phyloP scores from a whole-genome alignment of 2,797 vertebrate species.

The Aplochiton taeniatus region DNA sequence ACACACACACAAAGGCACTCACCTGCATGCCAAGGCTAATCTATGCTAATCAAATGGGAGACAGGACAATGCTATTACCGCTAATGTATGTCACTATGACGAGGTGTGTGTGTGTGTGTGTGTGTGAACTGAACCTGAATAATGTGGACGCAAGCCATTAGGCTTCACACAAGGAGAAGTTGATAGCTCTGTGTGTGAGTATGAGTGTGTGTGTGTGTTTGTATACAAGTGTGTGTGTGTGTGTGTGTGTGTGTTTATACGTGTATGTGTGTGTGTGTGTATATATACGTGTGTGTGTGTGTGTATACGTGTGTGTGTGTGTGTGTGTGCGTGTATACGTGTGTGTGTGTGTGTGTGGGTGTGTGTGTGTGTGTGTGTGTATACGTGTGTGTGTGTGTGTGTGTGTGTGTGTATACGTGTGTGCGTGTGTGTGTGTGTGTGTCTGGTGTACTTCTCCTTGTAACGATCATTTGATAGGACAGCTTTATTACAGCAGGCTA shows the following conservation, averaged over 20 bases:
- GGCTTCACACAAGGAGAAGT: background rate
- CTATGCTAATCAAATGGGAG: conserved; percentile 15
- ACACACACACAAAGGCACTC: conserved; percentile 2
- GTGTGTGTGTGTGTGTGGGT: background rate
- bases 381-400: background rate
- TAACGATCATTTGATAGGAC: conserved; percentile 53
- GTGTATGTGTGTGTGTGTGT: too few relatives aligned
- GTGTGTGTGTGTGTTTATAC: background rate
- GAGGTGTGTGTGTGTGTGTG: conserved; percentile 13
- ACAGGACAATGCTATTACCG: conserved; percentile 1
- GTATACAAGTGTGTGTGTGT: conserved; percentile 3
- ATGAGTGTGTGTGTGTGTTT: conserved; percentile 2
- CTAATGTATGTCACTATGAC: conserved; percentile 6
- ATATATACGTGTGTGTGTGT: too few relatives aligned
- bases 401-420: background rate
- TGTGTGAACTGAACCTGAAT: conserved; percentile 20
- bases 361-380: background rate
- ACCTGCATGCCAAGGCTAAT: background rate
- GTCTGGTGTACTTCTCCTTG: conserved; percentile 12
- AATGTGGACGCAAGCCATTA: conserved; percentile 3
- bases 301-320: too few relatives aligned
- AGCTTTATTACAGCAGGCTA: conserved; percentile 49
- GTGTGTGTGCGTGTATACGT: too few relatives aligned
- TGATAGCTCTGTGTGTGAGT: conserved; percentile 14
- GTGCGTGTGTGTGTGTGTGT: background rate